These are phyloP conservation scores for Mimumesa dahlbomi DNA, from an alignment of 2,888 invertebrate species.

Conservation along the genomic window DNA sequence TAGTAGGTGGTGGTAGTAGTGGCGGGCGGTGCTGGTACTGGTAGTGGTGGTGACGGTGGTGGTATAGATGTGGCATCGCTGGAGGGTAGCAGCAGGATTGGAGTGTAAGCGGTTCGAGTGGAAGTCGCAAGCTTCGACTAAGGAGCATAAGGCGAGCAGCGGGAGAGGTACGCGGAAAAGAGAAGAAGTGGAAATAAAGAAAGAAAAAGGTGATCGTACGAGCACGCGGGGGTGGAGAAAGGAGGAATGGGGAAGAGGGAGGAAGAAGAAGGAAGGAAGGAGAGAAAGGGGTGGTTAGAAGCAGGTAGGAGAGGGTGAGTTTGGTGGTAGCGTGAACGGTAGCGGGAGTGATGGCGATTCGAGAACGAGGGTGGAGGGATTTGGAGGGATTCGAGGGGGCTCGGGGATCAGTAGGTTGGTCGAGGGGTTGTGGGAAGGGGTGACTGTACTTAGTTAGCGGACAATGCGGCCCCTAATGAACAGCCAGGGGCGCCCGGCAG, in stretches of 20 bases:
- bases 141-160: constrained; percentile 8
- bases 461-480: constrained; percentile 80
- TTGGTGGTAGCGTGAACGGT: constrained; percentile 32
- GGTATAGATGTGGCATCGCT: constrained; percentile 43
- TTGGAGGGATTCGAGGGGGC: constrained; percentile 52
- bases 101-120: constrained; percentile 9
- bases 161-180: neutral
- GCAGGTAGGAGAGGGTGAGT: constrained; percentile 19
- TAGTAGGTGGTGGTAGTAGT: too few species aligned
- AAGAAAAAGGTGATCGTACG: constrained; percentile 12
- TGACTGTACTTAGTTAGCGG: constrained; percentile 80
- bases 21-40: neutral
- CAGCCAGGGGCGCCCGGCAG: constrained; percentile 78
- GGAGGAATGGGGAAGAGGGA: neutral
- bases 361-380: constrained; percentile 34
- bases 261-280: constrained; percentile 27
- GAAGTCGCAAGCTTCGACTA: constrained; percentile 7
- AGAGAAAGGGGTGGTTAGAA: constrained; percentile 22
- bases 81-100: neutral
- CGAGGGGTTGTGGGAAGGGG: constrained; percentile 59
- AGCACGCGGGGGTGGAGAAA: neutral
- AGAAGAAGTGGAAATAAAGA: too few species aligned
- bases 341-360: constrained; percentile 18
- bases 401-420: constrained; percentile 60
- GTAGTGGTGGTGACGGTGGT: neutral